Conservation (phyloP, 2,113 vertebrate species). For the Hippocampus zosterae region DNA sequence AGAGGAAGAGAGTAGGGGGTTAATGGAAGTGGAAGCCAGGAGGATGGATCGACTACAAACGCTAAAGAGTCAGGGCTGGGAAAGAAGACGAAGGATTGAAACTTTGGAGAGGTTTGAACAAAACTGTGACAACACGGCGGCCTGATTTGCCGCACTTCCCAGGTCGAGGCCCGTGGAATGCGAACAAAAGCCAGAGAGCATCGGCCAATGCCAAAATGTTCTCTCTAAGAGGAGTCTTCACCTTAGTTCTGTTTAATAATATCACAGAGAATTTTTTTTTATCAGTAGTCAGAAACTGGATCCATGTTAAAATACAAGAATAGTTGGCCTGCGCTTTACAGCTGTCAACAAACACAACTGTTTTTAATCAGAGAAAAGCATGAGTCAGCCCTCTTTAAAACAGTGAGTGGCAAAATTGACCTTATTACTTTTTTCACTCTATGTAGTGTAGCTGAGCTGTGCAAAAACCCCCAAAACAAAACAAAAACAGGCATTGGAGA, state of each 20-base stretch:
- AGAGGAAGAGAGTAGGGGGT: constrained; percentile 40
- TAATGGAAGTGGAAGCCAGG: constrained; percentile 51
- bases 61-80: constrained; percentile 38
- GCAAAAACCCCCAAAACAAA: neutral
- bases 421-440: constrained; percentile 19
- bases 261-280: constrained; percentile 44
- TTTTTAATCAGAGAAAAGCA: constrained; percentile 25
- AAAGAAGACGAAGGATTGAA: constrained; percentile 28
- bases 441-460: constrained; percentile 31
- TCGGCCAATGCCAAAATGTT: constrained; percentile 48
- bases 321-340: constrained; percentile 16
- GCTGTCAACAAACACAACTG: constrained; percentile 18
- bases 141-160: constrained; percentile 36
- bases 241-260: neutral
- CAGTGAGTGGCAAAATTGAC: constrained; percentile 24
- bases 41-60: constrained; percentile 56
- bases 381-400: constrained; percentile 30
- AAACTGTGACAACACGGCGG: constrained; percentile 33
- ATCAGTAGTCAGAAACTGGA: constrained; percentile 59
- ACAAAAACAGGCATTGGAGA: constrained; percentile 12
- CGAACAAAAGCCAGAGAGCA: constrained; percentile 46
- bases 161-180: constrained; percentile 54
- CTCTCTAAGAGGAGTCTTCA: constrained; percentile 21
- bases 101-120: constrained; percentile 27
- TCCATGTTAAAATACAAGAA: constrained; percentile 23